phyloP scores from a whole-genome alignment of 2,888 invertebrate genomes.

The Chironomus riparius region DNA sequence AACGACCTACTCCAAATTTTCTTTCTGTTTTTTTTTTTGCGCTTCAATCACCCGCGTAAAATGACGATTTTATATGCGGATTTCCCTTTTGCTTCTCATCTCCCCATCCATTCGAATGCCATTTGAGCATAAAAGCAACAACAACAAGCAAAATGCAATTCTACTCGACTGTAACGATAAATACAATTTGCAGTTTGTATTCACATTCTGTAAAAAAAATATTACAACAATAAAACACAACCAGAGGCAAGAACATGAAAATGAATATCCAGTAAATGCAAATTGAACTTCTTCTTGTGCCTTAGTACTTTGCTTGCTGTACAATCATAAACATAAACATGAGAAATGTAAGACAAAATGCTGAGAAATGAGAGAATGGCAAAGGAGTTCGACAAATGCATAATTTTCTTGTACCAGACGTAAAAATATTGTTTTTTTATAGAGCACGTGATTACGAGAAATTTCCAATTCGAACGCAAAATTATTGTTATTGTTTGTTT shows the following conservation, averaged over 20 bases:
- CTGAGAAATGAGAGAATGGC: not conserved
- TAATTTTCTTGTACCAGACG: too few relatives aligned
- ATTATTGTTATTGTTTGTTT: conserved; percentile 2
- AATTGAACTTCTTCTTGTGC: not conserved
- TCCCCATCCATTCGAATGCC: too few relatives aligned
- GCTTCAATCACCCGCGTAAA: too few relatives aligned
- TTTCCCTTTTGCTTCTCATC: too few relatives aligned
- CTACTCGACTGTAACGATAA: not conserved
- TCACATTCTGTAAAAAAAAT: not conserved
- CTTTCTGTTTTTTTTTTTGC: too few relatives aligned
- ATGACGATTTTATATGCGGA: too few relatives aligned
- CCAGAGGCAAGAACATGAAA: not conserved
- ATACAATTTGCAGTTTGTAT: not conserved
- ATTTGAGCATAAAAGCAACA: not conserved
- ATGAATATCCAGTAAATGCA: not conserved
- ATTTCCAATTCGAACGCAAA: not conserved
- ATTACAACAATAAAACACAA: not conserved
- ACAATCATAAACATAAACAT: not conserved
- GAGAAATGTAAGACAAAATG: not conserved
- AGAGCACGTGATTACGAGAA: not conserved
- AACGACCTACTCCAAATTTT: too few relatives aligned
- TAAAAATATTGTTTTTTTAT: not conserved
- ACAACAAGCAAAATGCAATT: not conserved
- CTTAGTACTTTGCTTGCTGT: not conserved
- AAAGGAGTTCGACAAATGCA: not conserved